These are phyloP conservation scores for Xylophagus ater DNA, from an alignment of 2,888 invertebrate genomes.

Conservation along the genomic window DNA sequence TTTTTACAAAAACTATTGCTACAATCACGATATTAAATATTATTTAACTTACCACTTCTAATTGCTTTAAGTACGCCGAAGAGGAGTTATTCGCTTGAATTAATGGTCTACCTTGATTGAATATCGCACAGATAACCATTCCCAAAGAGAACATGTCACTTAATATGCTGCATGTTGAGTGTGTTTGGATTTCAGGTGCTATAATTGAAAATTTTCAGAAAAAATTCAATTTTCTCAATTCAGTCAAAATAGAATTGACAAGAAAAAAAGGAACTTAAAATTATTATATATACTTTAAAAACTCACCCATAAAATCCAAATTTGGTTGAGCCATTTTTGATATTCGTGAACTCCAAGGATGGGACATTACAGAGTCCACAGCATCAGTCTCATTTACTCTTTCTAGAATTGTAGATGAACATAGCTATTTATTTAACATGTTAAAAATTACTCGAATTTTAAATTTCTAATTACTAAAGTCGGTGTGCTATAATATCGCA, in stretches of 20 bases:
- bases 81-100: slow-evolving; percentile 86
- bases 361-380: slow-evolving; percentile 60
- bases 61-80: slow-evolving; percentile 77
- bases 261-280: not conserved
- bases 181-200: slow-evolving; percentile 89
- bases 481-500: too few relatives aligned
- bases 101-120: slow-evolving; percentile 79
- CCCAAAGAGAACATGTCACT: slow-evolving; percentile 97
- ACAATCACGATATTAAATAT: slow-evolving; percentile 4
- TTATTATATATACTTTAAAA: too few relatives aligned
- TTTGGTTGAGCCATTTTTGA: slow-evolving; percentile 91
- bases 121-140: slow-evolving; percentile 85
- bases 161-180: slow-evolving; percentile 68
- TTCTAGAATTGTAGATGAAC: slow-evolving; percentile 57
- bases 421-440: too few relatives aligned
- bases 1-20: too few relatives aligned
- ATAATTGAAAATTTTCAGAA: slow-evolving; percentile 23
- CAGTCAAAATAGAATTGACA: not conserved
- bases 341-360: slow-evolving; percentile 82
- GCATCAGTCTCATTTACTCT: slow-evolving; percentile 56
- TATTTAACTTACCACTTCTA: slow-evolving; percentile 66
- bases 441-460: too few relatives aligned
- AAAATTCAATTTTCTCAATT: slow-evolving; percentile 6
- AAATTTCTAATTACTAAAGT: too few relatives aligned
- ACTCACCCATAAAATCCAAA: slow-evolving; percentile 78